Evolutionary conservation across 2,113 vertebrate genomes (phyloP).

Genomic region (Clinocottus analis): DNA sequence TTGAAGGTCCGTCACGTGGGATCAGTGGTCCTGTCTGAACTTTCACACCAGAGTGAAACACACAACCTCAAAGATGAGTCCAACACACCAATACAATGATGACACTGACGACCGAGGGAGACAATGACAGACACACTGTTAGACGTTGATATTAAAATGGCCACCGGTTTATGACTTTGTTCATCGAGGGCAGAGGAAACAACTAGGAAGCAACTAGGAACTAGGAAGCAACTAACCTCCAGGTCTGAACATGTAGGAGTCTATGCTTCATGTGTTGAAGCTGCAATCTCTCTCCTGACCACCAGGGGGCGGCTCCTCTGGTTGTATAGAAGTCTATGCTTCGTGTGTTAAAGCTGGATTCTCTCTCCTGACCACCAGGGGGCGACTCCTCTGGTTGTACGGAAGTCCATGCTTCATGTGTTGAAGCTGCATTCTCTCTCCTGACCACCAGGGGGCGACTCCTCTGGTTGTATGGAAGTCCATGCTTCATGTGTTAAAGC

Average conservation of each 20-base stretch:
- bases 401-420: too few species aligned
- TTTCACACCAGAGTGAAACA: background rate
- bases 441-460: too few species aligned
- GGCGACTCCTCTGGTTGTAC: too few species aligned
- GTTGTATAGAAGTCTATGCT: too few species aligned
- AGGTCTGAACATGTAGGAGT: background rate
- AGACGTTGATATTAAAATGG: background rate
- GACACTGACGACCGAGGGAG: background rate
- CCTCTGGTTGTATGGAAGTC: too few species aligned
- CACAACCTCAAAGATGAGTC: too few species aligned
- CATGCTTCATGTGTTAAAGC: too few species aligned
- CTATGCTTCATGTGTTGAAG: too few species aligned
- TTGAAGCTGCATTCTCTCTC: background rate
- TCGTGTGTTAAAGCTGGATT: background rate
- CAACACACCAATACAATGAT: background rate
- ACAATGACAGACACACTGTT: background rate
- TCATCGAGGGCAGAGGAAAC: background rate
- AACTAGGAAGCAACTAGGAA: too few species aligned
- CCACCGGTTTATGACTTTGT: background rate
- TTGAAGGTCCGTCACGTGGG: constrained; percentile 70
- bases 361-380: too few species aligned
- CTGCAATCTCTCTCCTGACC: too few species aligned
- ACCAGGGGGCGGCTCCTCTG: too few species aligned
- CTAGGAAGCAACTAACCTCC: background rate
- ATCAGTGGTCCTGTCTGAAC: constrained; percentile 68